A percentile compares a stretch with the other conserved stretches of the same genome.
Conservation (phyloP, 2,797 vertebrate genomes). For the Varecia variegata region DNA sequence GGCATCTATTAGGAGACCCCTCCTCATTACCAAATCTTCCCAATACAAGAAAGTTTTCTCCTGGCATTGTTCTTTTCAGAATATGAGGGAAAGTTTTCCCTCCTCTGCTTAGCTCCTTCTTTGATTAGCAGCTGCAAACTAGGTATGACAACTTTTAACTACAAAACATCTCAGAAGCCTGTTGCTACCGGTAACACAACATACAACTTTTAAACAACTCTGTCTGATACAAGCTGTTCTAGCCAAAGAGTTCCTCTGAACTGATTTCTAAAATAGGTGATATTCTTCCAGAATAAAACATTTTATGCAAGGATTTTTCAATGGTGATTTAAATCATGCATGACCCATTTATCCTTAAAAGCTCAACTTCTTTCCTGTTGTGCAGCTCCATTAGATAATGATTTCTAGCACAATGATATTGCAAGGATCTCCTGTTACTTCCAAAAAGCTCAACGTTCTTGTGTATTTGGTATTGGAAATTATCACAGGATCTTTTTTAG, state of each 20-base stretch:
- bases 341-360: constrained; percentile 70
- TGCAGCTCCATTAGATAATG: constrained; percentile 51
- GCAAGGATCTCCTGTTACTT: not conserved
- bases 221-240: constrained; percentile 65
- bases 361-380: constrained; percentile 48
- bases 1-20: not conserved
- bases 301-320: constrained; percentile 61
- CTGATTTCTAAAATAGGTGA: constrained; percentile 62
- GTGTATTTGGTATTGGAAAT: not conserved
- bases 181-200: constrained; percentile 72
- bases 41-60: not conserved
- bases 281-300: constrained; percentile 68
- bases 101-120: constrained; percentile 21
- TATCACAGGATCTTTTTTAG: not conserved
- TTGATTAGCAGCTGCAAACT: constrained; percentile 40
- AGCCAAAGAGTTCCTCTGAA: constrained; percentile 60
- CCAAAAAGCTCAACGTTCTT: not conserved
- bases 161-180: constrained; percentile 46
- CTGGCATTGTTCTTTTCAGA: not conserved
- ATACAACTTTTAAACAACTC: constrained; percentile 61
- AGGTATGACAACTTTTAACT: constrained; percentile 57
- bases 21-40: not conserved
- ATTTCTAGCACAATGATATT: not conserved
- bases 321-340: constrained; percentile 61
- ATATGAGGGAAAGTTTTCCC: not conserved